Evolutionary conservation across 2,888 invertebrate genomes (phyloP).

Genomic region (Choreutis nemorana): DNA sequence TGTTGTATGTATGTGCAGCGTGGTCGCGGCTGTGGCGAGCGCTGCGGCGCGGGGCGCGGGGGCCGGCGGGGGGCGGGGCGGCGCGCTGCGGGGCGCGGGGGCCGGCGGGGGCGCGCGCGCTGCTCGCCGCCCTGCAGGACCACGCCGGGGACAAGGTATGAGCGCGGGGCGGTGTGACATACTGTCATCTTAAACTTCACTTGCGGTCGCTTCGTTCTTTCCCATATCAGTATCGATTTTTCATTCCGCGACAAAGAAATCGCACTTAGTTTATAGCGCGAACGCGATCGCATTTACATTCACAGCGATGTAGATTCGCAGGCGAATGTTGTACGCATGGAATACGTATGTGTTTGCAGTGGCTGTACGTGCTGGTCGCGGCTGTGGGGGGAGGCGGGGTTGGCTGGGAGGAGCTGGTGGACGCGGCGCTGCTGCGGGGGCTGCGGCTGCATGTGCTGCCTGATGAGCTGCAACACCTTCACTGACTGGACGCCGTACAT

Average conservation of each 20-base stretch:
- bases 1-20: constrained; percentile 5
- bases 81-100: constrained; percentile 10
- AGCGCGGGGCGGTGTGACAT: no score
- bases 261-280: no score
- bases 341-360: constrained; percentile 10
- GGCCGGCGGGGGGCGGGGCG: constrained; percentile 17
- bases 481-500: no score
- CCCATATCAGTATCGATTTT: no score
- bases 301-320: no score
- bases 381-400: constrained; percentile 36
- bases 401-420: constrained; percentile 73
- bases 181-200: no score
- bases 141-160: no score
- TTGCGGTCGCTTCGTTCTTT: no score
- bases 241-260: no score
- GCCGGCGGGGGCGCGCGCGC: constrained; percentile 8
- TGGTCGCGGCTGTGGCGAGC: constrained; percentile 19
- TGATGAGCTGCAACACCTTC: constrained; percentile 80
- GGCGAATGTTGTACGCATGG: no score
- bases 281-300: no score
- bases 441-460: constrained; percentile 77
- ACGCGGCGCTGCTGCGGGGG: constrained; percentile 78
- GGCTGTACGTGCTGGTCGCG: constrained; percentile 34
- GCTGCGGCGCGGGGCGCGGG: constrained; percentile 11
- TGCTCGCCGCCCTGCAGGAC: constrained; percentile 14